Percentiles rank a stretch among this genome's conserved stretches.
These are phyloP conservation scores for Piscicola geometra DNA, from an alignment of 2,888 invertebrate species.

Conservation along the genomic window DNA sequence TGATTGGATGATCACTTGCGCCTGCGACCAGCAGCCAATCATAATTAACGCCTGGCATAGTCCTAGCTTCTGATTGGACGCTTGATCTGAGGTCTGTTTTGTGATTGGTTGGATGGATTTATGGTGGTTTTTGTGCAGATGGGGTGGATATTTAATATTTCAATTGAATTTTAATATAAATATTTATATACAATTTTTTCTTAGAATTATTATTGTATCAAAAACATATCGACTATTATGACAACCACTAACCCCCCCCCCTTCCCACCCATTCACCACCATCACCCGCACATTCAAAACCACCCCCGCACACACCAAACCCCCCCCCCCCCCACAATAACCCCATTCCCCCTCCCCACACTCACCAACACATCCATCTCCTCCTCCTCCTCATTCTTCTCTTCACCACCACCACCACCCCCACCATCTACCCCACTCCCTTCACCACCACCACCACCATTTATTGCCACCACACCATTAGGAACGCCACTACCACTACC, in stretches of 20 bases:
- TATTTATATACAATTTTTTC: too few species aligned
- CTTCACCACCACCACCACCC: slow-evolving; percentile 41
- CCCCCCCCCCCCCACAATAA: not conserved
- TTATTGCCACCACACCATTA: too few species aligned
- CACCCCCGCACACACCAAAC: not conserved
- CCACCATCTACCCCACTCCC: slow-evolving; percentile 36
- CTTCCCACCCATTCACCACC: not conserved
- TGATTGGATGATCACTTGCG: slow-evolving; percentile 71
- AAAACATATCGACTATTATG: too few species aligned
- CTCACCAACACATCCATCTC: slow-evolving; percentile 39
- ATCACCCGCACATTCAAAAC: not conserved
- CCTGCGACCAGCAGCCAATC: slow-evolving; percentile 85
- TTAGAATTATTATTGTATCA: too few species aligned
- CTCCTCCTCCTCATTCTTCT: slow-evolving; percentile 47
- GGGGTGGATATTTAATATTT: too few species aligned
- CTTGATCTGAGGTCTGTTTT: not conserved
- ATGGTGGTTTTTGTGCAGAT: not conserved
- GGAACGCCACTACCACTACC: slow-evolving; percentile 52
- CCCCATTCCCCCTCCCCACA: not conserved
- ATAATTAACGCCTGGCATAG: slow-evolving; percentile 80
- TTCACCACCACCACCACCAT: slow-evolving; percentile 18
- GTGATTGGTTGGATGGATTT: slow-evolving; percentile 2
- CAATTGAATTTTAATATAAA: too few species aligned
- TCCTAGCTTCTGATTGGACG: slow-evolving; percentile 83
- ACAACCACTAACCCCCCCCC: too few species aligned